Percentiles rank a stretch among this genome's conserved stretches.
Conservation (phyloP, 2,113 vertebrate species). For the Phalacrocorax aristotelis region DNA sequence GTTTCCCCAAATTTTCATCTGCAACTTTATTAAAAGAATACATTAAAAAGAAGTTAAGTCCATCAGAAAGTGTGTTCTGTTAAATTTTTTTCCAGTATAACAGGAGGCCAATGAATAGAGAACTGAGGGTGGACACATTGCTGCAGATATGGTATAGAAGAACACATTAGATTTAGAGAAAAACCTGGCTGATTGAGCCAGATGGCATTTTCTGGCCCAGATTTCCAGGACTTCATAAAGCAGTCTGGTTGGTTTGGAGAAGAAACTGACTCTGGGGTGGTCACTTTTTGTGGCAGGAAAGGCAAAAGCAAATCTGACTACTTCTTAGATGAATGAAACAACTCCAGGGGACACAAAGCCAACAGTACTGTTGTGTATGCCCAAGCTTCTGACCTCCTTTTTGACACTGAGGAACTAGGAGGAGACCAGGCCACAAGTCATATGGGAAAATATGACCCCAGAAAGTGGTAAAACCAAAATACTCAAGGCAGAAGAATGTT, state of each 20-base stretch:
- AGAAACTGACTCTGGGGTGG: background rate
- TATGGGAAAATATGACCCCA: background rate
- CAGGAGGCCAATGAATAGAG: background rate
- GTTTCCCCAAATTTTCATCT: conserved; percentile 28
- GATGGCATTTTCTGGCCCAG: background rate
- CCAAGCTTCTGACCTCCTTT: conserved; percentile 26
- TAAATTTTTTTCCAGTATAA: background rate
- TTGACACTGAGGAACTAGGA: background rate
- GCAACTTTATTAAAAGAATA: conserved; percentile 5
- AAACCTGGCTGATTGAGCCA: background rate
- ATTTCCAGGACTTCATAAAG: conserved; percentile 14
- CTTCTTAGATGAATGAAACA: background rate
- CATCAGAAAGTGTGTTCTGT: background rate
- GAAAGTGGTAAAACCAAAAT: conserved; percentile 24
- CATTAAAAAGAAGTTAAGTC: background rate
- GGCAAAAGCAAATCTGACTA: conserved; percentile 9
- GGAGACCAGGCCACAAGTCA: background rate
- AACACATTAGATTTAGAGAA: background rate
- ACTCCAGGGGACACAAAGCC: background rate
- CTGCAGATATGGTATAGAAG: background rate
- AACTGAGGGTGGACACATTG: background rate
- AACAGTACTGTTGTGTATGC: background rate
- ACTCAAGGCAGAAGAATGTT: conserved; percentile 23
- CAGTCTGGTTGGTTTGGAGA: background rate
- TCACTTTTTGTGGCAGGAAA: conserved; percentile 7